phyloP scores from a whole-genome alignment of 2,113 vertebrate genomes.

The Pelodiscus sinensis region DNA sequence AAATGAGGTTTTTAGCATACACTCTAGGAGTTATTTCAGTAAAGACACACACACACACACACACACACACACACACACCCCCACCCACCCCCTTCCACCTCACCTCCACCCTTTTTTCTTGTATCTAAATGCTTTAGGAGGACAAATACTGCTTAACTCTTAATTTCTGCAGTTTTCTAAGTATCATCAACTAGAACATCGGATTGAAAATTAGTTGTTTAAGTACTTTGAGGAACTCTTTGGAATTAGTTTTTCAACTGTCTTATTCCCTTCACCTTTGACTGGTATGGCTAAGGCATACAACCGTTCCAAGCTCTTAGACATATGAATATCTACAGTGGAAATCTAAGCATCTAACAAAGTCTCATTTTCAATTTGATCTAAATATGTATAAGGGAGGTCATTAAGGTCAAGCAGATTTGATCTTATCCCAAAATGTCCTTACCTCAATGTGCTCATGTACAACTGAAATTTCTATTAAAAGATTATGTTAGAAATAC shows the following conservation, averaged over 20 bases:
- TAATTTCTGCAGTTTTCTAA: neutral
- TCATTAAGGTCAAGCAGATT: neutral
- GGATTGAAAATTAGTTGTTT: neutral
- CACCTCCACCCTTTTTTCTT: neutral
- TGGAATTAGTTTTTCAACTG: neutral
- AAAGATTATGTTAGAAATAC: neutral
- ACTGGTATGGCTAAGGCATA: neutral
- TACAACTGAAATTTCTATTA: neutral
- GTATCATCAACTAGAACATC: neutral
- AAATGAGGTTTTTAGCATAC: neutral
- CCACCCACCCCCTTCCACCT: no score
- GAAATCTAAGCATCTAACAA: neutral
- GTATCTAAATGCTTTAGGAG: neutral
- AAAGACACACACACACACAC: no score
- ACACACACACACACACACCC: no score
- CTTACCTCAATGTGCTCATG: neutral
- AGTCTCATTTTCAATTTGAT: neutral
- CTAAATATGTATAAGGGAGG: neutral
- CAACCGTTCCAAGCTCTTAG: neutral
- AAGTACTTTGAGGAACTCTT: no score
- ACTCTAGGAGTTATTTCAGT: neutral
- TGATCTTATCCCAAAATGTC: neutral
- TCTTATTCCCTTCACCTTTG: neutral
- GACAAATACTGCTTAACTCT: neutral
- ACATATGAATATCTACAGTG: neutral